phyloP scores from a whole-genome alignment of 2,113 vertebrate species.

The Cheilinus undulatus region DNA sequence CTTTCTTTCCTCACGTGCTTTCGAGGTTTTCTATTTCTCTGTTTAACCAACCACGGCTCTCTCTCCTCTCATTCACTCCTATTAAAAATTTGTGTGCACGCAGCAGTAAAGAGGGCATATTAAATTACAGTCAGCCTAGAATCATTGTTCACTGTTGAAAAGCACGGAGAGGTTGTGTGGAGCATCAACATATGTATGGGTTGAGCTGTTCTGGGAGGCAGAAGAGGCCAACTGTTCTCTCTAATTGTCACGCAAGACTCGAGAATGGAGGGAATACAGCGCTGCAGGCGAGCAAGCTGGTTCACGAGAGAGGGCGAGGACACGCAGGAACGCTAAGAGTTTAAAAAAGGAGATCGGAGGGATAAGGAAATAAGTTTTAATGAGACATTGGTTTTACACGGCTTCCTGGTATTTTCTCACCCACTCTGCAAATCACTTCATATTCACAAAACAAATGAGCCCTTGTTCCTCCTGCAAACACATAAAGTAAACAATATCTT shows the following conservation, averaged over 20 bases:
- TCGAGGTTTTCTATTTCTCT: slow-evolving; percentile 12
- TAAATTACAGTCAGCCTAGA: slow-evolving; percentile 31
- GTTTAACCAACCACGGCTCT: background rate
- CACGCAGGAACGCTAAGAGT: background rate
- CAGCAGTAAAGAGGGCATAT: slow-evolving; percentile 17
- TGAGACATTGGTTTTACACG: background rate
- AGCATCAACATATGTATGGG: slow-evolving; percentile 33
- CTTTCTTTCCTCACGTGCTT: background rate
- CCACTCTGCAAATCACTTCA: slow-evolving; percentile 32
- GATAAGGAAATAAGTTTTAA: slow-evolving; percentile 26
- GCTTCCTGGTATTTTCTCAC: background rate
- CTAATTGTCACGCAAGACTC: slow-evolving; percentile 43
- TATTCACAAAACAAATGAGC: slow-evolving; percentile 34
- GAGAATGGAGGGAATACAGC: background rate
- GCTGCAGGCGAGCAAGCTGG: slow-evolving; percentile 25
- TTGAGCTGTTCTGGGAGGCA: slow-evolving; percentile 39
- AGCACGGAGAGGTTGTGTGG: slow-evolving; percentile 1
- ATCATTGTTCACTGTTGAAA: slow-evolving; percentile 46
- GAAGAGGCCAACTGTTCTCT: slow-evolving; percentile 56
- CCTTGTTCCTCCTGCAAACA: slow-evolving; percentile 7
- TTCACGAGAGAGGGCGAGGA: background rate
- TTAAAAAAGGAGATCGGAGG: background rate
- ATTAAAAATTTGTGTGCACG: slow-evolving; percentile 11
- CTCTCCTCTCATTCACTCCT: slow-evolving; percentile 21
- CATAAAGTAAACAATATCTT: slow-evolving; percentile 32